Conservation (phyloP, 2,888 invertebrate species). For the Camponotus fellah region DNA sequence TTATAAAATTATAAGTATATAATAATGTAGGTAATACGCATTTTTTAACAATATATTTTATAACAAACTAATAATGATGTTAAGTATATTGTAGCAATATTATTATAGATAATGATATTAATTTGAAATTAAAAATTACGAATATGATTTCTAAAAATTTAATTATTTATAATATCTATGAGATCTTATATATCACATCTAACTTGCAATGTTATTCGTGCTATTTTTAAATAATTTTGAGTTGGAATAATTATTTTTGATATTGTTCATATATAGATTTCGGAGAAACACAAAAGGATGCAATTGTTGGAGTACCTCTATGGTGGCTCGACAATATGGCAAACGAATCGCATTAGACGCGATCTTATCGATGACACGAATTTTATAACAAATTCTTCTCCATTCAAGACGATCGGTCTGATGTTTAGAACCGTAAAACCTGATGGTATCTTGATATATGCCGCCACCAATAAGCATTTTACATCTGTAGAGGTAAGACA, state of each 20-base stretch:
- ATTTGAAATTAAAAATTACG: too few relatives aligned
- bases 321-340: slow-evolving; percentile 91
- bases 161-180: neutral
- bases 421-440: slow-evolving; percentile 93
- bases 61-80: neutral
- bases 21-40: neutral
- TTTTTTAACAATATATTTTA: neutral
- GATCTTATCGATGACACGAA: slow-evolving; percentile 72
- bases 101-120: neutral
- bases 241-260: neutral
- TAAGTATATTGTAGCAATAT: neutral
- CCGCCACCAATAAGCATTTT: slow-evolving; percentile 95
- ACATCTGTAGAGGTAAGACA: slow-evolving; percentile 91
- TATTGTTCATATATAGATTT: slow-evolving; percentile 86
- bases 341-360: slow-evolving; percentile 78
- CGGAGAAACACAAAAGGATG: slow-evolving; percentile 95
- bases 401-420: slow-evolving; percentile 92
- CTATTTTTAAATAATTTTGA: slow-evolving; percentile 3
- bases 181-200: neutral
- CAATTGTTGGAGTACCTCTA: slow-evolving; percentile 94
- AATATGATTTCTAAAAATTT: neutral
- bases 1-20: neutral
- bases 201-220: neutral
- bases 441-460: slow-evolving; percentile 94
- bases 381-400: slow-evolving; percentile 81